Conservation (phyloP, 2,113 vertebrate species). For the Cavia aperea region DNA sequence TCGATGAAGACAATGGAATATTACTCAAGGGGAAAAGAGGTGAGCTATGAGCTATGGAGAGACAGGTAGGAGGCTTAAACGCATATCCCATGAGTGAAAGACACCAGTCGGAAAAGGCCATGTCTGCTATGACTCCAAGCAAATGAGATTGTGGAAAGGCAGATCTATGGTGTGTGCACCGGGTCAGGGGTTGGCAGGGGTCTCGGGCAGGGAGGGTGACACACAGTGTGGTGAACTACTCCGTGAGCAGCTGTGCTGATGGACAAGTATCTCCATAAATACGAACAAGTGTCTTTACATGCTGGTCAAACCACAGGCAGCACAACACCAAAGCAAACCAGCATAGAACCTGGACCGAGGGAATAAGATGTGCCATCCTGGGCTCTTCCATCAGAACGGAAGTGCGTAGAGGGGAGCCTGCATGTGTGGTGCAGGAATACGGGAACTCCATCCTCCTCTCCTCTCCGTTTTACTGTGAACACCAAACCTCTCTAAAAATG, state of each 20-base stretch:
- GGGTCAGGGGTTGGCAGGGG: background rate
- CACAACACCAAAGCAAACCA: background rate
- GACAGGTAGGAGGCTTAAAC: background rate
- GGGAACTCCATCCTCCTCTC: too few species aligned
- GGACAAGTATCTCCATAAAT: fast-evolving
- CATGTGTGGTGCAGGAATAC: fast-evolving
- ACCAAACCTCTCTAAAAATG: background rate
- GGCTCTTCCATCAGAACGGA: background rate
- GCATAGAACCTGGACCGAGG: background rate
- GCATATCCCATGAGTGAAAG: background rate
- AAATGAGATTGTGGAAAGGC: background rate
- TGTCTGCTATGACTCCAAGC: fast-evolving
- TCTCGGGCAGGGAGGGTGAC: fast-evolving
- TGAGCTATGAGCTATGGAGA: too few species aligned
- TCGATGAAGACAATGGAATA: background rate
- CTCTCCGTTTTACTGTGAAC: background rate
- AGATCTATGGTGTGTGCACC: background rate
- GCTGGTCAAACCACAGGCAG: background rate
- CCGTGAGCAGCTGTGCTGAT: fast-evolving
- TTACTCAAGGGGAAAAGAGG: background rate
- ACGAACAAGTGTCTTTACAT: fast-evolving
- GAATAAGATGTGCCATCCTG: background rate
- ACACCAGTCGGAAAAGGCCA: background rate
- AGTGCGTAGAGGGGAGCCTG: fast-evolving
- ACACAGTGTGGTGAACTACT: fast-evolving